Evolutionary conservation across 1,140 invertebrate species (phyloP).

Genomic region (Scaptomyza montana): DNA sequence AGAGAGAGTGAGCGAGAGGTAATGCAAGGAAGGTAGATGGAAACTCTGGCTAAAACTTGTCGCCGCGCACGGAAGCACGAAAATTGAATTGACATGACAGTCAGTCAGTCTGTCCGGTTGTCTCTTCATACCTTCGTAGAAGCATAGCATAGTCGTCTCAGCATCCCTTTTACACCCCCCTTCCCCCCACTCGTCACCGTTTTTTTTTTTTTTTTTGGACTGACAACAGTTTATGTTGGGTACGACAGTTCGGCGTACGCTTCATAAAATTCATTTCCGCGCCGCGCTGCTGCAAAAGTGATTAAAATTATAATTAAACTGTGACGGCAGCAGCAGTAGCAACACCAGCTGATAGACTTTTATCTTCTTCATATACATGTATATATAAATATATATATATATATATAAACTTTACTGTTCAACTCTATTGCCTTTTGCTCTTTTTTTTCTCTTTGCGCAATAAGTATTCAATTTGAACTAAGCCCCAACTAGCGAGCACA

Average conservation of each 20-base stretch:
- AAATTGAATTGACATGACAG: slow-evolving; percentile 82
- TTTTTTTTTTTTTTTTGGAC: slow-evolving; percentile 30
- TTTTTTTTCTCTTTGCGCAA: slow-evolving; percentile 11
- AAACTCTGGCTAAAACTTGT: slow-evolving; percentile 76
- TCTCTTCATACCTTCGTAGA: background rate
- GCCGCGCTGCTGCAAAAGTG: slow-evolving; percentile 77
- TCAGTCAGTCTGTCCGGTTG: slow-evolving; percentile 28
- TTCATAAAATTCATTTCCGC: slow-evolving; percentile 81
- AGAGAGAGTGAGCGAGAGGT: background rate
- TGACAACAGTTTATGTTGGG: slow-evolving; percentile 81
- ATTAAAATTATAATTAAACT: slow-evolving; percentile 83
- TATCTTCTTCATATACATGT: slow-evolving; percentile 18
- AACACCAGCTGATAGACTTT: slow-evolving; percentile 54
- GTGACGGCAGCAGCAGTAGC: too few species aligned
- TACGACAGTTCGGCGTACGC: slow-evolving; percentile 77
- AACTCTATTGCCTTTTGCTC: background rate
- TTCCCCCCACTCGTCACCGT: background rate
- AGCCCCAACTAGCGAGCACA: slow-evolving; percentile 62
- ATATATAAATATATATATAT: slow-evolving; percentile 1
- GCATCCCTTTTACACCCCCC: slow-evolving; percentile 1
- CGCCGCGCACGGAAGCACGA: slow-evolving; percentile 81
- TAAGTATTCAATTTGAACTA: slow-evolving; percentile 75
- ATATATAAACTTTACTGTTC: slow-evolving; percentile 3
- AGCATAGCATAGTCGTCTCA: background rate
- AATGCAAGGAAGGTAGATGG: background rate